A percentile compares a stretch with the other conserved stretches of the same genome.
Evolutionary conservation across 2,888 invertebrate species (phyloP).

Genomic region (Pseudococcus viburni): DNA sequence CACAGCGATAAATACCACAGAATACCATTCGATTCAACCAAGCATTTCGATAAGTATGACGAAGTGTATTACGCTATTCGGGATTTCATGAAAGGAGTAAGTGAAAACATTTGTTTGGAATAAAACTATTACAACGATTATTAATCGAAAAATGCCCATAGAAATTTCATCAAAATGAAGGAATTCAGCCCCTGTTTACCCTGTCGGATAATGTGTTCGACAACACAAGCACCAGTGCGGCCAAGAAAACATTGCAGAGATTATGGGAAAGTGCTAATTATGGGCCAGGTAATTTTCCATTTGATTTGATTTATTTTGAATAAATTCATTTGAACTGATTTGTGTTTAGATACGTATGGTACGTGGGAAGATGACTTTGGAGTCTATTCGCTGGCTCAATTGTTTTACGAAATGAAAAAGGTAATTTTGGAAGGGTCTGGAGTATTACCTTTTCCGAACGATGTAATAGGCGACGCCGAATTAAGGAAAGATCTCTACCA

Average conservation of each 20-base stretch:
- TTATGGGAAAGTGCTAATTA: slow-evolving; percentile 54
- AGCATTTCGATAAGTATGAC: background rate
- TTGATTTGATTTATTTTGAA: background rate
- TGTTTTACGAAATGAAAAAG: slow-evolving; percentile 26
- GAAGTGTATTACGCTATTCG: slow-evolving; percentile 10
- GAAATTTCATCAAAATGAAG: background rate
- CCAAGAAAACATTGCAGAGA: slow-evolving; percentile 31
- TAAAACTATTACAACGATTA: background rate
- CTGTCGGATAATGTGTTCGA: slow-evolving; percentile 36
- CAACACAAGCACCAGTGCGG: slow-evolving; percentile 52
- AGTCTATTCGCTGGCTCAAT: background rate
- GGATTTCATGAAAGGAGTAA: slow-evolving; percentile 40
- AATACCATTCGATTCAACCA: background rate
- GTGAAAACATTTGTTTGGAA: background rate
- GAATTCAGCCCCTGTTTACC: slow-evolving; percentile 29
- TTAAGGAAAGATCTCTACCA: slow-evolving; percentile 57
- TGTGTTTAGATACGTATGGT: background rate
- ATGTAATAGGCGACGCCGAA: background rate
- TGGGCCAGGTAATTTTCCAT: background rate
- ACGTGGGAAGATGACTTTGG: background rate
- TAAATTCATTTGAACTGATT: background rate
- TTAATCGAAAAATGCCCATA: background rate
- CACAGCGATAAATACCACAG: slow-evolving; percentile 43
- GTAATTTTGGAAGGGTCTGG: background rate
- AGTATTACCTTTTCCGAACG: slow-evolving; percentile 42